phyloP scores from a whole-genome alignment of 1,140 invertebrate species.

The Brachystomella parvula region DNA sequence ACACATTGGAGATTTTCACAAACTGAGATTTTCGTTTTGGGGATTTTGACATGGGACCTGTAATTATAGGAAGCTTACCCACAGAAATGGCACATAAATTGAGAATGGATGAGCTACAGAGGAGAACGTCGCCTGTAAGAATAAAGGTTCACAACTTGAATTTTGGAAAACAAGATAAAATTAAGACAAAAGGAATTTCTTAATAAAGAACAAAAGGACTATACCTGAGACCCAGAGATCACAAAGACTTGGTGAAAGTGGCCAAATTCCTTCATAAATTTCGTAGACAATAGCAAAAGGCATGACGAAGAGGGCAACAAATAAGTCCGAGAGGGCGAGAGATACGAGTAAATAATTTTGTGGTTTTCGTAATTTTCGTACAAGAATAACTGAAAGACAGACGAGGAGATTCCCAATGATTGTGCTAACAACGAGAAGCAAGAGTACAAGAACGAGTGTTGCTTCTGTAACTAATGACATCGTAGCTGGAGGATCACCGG shows the following conservation, averaged over 20 bases:
- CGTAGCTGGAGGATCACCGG: slow-evolving; percentile 13
- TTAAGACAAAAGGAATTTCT: background rate
- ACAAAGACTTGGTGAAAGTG: slow-evolving; percentile 24
- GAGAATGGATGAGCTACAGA: slow-evolving; percentile 78
- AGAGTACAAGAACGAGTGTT: slow-evolving; percentile 55
- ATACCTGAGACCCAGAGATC: slow-evolving; percentile 35
- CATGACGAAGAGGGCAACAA: slow-evolving; percentile 65
- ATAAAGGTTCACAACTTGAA: slow-evolving; percentile 1
- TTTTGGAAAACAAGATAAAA: slow-evolving; percentile 1
- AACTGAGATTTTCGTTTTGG: no score
- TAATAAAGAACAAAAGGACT: background rate
- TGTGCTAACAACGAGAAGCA: slow-evolving; percentile 68
- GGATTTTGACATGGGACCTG: no score
- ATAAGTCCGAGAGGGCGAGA: slow-evolving; percentile 63
- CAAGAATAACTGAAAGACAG: slow-evolving; percentile 71
- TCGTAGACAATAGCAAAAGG: slow-evolving; percentile 53
- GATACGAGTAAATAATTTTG: slow-evolving; percentile 79
- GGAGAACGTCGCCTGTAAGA: slow-evolving; percentile 65
- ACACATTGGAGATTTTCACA: no score
- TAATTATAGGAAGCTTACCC: no score
- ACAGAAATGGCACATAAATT: slow-evolving; percentile 91
- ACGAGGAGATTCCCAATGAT: slow-evolving; percentile 83
- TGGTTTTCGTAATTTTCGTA: slow-evolving; percentile 59
- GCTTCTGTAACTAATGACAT: background rate
- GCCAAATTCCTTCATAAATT: slow-evolving; percentile 24